phyloP scores from a whole-genome alignment of 1,140 invertebrate genomes.

The Pogonus chalceus region DNA sequence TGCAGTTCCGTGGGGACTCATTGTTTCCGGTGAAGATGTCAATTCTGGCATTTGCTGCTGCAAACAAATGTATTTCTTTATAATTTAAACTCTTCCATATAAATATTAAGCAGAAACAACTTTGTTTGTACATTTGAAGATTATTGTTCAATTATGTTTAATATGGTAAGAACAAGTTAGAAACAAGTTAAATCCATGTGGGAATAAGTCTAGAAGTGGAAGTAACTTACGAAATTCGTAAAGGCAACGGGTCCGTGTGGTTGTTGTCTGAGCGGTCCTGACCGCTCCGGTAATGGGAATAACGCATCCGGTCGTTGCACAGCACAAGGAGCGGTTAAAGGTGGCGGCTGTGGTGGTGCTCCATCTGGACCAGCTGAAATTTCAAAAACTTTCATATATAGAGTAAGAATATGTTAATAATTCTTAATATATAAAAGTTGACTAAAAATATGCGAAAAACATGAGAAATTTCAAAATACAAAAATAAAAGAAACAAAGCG shows the following conservation, averaged over 20 bases:
- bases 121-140: background rate
- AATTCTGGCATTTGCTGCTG: conserved; percentile 18
- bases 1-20: conserved; percentile 10
- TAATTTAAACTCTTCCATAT: background rate
- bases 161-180: background rate
- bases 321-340: background rate
- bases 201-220: conserved; percentile 3
- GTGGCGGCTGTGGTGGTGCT: conserved; percentile 10
- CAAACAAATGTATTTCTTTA: background rate
- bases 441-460: background rate
- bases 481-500: conserved; percentile 2
- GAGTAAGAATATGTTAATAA: background rate
- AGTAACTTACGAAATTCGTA: conserved; percentile 27
- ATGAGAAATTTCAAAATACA: background rate
- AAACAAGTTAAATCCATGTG: conserved; percentile 6
- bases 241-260: conserved; percentile 24
- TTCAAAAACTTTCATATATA: no score
- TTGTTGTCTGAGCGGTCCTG: conserved; percentile 21
- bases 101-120: background rate
- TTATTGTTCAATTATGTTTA: background rate
- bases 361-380: conserved; percentile 13
- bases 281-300: conserved; percentile 28
- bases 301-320: conserved; percentile 33
- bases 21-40: conserved; percentile 3
- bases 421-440: background rate